phyloP scores from a whole-genome alignment of 2,888 invertebrate species.

The Polydesmus complanatus region DNA sequence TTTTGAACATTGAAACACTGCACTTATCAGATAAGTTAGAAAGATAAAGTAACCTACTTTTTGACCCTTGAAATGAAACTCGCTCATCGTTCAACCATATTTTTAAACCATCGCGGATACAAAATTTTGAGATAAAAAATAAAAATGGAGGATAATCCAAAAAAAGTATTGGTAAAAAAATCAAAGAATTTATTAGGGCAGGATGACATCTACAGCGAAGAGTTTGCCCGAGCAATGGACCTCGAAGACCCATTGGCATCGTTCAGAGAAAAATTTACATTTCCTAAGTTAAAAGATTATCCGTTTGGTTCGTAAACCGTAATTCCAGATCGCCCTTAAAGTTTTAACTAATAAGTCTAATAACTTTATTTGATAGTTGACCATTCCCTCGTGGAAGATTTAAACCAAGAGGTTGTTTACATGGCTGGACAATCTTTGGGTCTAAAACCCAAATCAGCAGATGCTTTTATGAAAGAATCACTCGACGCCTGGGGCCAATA shows the following conservation, averaged over 20 bases:
- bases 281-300: conserved; percentile 34
- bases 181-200: conserved; percentile 1
- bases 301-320: conserved; percentile 28
- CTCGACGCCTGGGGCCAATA: conserved; percentile 38
- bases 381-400: conserved; percentile 13
- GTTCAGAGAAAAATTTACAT: conserved; percentile 31
- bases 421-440: conserved; percentile 44
- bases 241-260: conserved; percentile 29
- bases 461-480: conserved; percentile 32
- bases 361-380: conserved; percentile 25
- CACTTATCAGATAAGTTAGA: no score
- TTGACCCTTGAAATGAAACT: no score
- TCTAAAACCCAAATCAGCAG: conserved; percentile 37
- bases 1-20: no score
- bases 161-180: not conserved
- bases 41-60: no score
- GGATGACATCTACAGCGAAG: conserved; percentile 21
- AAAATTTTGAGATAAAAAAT: no score
- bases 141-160: no score
- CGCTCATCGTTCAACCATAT: no score
- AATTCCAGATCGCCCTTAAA: no score
- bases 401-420: conserved; percentile 38
- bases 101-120: no score
- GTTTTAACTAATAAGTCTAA: not conserved
- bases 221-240: conserved; percentile 33